These are phyloP conservation scores for Struthio camelus DNA, from an alignment of 2,113 vertebrate genomes.

Conservation along the genomic window DNA sequence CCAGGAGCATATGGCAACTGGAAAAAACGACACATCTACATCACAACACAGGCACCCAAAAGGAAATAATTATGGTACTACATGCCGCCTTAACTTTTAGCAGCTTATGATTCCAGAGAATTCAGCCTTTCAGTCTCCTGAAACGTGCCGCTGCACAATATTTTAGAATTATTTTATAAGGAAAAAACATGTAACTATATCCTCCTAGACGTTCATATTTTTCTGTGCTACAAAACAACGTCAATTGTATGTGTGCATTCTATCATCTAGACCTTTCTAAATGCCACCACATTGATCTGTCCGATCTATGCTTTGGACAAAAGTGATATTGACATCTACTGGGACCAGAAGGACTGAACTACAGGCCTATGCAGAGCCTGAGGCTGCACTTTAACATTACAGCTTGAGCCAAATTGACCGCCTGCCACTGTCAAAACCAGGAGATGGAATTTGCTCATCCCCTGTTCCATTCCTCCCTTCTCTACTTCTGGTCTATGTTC, in stretches of 20 bases:
- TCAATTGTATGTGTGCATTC: rapidly evolving
- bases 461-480: background rate
- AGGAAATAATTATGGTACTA: background rate
- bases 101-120: background rate
- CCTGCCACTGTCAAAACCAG: background rate
- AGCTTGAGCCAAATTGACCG: background rate
- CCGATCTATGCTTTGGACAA: background rate
- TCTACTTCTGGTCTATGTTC: background rate
- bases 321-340: rapidly evolving
- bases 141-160: background rate
- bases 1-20: background rate
- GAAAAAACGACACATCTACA: background rate
- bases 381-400: background rate
- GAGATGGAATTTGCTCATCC: background rate
- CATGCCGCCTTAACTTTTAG: background rate
- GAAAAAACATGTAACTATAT: background rate
- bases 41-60: rapidly evolving
- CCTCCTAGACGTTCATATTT: background rate
- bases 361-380: rapidly evolving
- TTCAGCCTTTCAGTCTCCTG: background rate
- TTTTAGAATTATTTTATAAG: background rate
- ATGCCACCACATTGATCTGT: background rate
- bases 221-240: background rate
- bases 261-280: background rate
- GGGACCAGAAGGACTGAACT: background rate